Evolutionary conservation across 2,113 vertebrate genomes (phyloP), one percentile per base, ranked within the genome.

Genomic region (Apteryx mantelli): DNA sequence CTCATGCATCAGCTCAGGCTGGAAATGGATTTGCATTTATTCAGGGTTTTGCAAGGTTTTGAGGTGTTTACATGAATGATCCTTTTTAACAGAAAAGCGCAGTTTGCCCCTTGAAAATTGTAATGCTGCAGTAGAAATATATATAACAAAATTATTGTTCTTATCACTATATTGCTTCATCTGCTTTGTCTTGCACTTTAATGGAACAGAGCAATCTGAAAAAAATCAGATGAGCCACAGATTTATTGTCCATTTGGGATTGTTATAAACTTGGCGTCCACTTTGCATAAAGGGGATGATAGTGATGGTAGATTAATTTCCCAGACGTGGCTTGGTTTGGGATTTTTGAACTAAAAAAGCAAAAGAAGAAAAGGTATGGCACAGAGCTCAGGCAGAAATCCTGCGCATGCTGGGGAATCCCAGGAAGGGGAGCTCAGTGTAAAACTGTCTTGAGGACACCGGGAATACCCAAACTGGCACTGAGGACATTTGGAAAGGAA

Each of bases 401-500:
- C 5, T 5, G 32, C 30, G 11, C 40, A 24, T 5, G 17, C 34
- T 64, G 30, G 64, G 79, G 86, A 87, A 75, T 40, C 16, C 71
- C 52, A 55, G 66, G 71, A 70, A 66, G 52, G 44, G 42, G 38
- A 89, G 11, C 19, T 92, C 82, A 21, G 11, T 28, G 14, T 30
- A 28, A 68, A 94, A 83, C 81, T 52, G 15, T 71, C 87, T 89
- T 95, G 79, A 91, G 82, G 61, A 83, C 64, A 50, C n/a, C 0
- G 0, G 79, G 82, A 94, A 91, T 86, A 83, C 73, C 56, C 76
- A 94, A 69, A 52, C 82, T 86, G 82, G 38, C 56, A 86, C 28
- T 55, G 82, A 90, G 82, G 82, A 81, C 87, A 58, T 95, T 92
- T 91, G 87, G 50, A 97, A 95, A 97, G 52, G 61, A 63, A 95